phyloP scores from a whole-genome alignment of 2,797 vertebrate species.

The Scarus forsteni region DNA sequence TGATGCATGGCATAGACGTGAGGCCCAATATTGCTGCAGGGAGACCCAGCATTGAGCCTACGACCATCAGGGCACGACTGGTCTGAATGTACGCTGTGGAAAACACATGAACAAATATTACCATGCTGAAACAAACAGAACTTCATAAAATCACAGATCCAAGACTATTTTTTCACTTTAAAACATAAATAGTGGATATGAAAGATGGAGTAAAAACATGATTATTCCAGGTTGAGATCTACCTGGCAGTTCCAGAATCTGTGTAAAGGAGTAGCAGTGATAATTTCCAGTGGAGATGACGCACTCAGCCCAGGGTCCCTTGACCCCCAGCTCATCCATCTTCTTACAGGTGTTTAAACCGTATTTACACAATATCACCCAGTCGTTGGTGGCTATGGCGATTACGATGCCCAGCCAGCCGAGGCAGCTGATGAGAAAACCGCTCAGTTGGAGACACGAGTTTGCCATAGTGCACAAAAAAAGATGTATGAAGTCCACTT shows the following conservation, averaged over 20 bases:
- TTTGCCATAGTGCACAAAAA: conserved; percentile 86
- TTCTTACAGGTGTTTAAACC: conserved; percentile 93
- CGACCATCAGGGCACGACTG: conserved; percentile 94
- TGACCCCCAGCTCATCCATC: conserved; percentile 92
- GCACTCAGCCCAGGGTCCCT: conserved; percentile 95
- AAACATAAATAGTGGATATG: too few relatives aligned
- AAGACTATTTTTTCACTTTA: too few relatives aligned
- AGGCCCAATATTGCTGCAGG: conserved; percentile 90
- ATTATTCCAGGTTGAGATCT: conserved; percentile 19
- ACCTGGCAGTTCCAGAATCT: conserved; percentile 97
- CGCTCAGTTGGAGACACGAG: conserved; percentile 91
- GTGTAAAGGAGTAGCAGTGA: conserved; percentile 92
- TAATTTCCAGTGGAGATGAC: conserved; percentile 92
- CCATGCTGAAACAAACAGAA: neutral
- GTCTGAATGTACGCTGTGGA: conserved; percentile 93
- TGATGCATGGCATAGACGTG: conserved; percentile 94
- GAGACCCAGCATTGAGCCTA: conserved; percentile 91
- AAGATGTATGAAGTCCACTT: conserved; percentile 26
- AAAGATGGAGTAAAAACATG: neutral
- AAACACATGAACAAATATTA: neutral
- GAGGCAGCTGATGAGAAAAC: conserved; percentile 89
- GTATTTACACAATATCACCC: conserved; percentile 94
- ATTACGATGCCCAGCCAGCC: conserved; percentile 95
- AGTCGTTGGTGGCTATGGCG: conserved; percentile 94
- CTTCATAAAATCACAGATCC: too few relatives aligned